A percentile compares a stretch with the other conserved stretches of the same genome.
These are phyloP conservation scores for Serrognathus titanus DNA, from an alignment of 2,888 invertebrate species.

Conservation along the genomic window DNA sequence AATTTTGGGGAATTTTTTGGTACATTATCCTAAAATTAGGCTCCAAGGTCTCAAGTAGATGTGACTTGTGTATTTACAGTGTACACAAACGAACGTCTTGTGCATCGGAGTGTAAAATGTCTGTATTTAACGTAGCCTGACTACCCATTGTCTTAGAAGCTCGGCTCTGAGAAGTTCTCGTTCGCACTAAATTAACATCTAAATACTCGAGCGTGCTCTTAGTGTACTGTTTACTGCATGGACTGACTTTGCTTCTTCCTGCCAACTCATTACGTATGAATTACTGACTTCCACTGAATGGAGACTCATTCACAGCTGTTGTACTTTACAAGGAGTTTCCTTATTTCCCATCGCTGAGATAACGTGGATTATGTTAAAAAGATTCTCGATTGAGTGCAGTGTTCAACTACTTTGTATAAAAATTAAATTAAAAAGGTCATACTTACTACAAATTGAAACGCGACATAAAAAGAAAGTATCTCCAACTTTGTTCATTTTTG, in stretches of 20 bases:
- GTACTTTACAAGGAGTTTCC: slow-evolving; percentile 2
- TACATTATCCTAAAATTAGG: too few species aligned
- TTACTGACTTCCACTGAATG: slow-evolving; percentile 13
- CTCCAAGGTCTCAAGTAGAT: too few species aligned
- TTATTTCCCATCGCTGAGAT: not conserved
- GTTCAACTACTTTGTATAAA: too few species aligned
- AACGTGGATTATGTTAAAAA: not conserved
- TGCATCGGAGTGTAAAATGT: slow-evolving; percentile 49
- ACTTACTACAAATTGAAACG: too few species aligned
- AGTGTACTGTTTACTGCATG: slow-evolving; percentile 22
- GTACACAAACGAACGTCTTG: slow-evolving; percentile 23
- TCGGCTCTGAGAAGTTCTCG: slow-evolving; percentile 44
- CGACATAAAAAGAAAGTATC: too few species aligned
- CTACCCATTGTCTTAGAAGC: slow-evolving; percentile 43
- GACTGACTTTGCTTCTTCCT: slow-evolving; percentile 25
- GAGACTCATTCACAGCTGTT: slow-evolving; percentile 7
- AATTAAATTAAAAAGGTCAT: too few species aligned
- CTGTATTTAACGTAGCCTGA: slow-evolving; percentile 49
- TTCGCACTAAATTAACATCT: slow-evolving; percentile 47
- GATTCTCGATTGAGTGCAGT: not conserved
- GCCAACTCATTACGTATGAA: slow-evolving; percentile 22
- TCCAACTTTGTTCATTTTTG: too few species aligned
- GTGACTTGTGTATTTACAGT: not conserved
- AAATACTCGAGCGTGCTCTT: slow-evolving; percentile 33
- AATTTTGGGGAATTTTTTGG: too few species aligned